Evolutionary conservation across 2,113 vertebrate species (phyloP), one percentile per base, ranked within the genome.

Genomic region (Parus major): DNA sequence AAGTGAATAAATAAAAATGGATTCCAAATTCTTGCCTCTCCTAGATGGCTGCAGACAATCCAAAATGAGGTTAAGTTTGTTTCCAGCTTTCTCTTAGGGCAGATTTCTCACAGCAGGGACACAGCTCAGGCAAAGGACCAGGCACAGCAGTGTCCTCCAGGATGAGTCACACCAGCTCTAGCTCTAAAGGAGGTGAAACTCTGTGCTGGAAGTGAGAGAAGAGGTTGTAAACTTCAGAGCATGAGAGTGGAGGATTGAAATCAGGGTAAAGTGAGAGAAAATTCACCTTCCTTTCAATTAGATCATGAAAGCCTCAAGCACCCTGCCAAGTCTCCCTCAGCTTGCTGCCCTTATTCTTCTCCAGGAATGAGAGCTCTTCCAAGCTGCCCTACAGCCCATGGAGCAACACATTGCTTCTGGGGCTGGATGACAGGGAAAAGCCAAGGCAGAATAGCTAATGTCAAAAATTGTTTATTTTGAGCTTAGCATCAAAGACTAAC

Each of bases 211-310:
- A 63, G 39, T 73, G 31, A 92, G 87, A 70, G 66, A 52, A 85
- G 84, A 72, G 78, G 59, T 69, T 82, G 71, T 82, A 90, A 92
- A 86, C 78, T 80, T 88, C 66, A 77, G 87, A 85, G 71, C 0
- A 0, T 19, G 33, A 69, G 65, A 92, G 39, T 19, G 35, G 39
- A 73, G 31, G 70, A 69, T 85, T 94, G 77, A 90, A 85, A 69
- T 80, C 63, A 82, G 50, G 70, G 75, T 82, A 78, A 86, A 90
- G 59, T 29, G 78, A 91, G 46, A 94, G 59, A 65, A 95, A 89
- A 91, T 72, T 50, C 66, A 84, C 69, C 69, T 63, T 95, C 39
- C 29, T 87, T 87, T 91, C 87, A 73, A 82, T 91, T 55, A 96
- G 39, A 65, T 91, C 36, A 59, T 70, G 71, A 91, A 95, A 89